Base-by-base conservation (phyloP, 2,113 vertebrate species). In the Pogonocichla stellata region DNA sequence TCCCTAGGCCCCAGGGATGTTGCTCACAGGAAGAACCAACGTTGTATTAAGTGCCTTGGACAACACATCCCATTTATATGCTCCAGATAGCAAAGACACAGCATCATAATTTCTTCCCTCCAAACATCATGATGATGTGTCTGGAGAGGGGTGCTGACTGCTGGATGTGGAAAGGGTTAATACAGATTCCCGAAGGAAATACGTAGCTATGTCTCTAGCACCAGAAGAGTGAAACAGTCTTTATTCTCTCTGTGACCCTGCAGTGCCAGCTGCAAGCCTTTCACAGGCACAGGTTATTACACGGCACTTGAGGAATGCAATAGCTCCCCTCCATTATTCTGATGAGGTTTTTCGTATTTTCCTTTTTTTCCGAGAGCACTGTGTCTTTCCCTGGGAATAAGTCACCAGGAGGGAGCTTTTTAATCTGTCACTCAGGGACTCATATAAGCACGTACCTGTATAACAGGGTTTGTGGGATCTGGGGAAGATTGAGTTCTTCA, bases 401-500 rank as follows among this genome's bases (percentile, higher is more conserved):
- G 95, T 91, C 91, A 95, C 51, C 66, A 86, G 87, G 24, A 90
- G 26, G 71, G 66, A 95, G 90, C 50, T 86, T 95, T 96, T 96
- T 93, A 97, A 95, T 94, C 91, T 91, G 91, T 96, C 91, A 96
- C 92, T 96, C 93, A 82, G 78, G 66, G 87, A 86, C 91, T 88
- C 81, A 82, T 72, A 97, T 77, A 94, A 91, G 78, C 84, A 82
- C 90, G 81, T 92, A 94, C 74, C 92, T 97, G 93, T 96, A 96
- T 95, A 95, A 96, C 92, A 95, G 94, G 90, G 90, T 96, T 97
- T 96, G 87, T 92, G 93, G 91, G 58, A 94, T 94, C 54, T 88
- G 34, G 62, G 56, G 62, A 93, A 96, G 94, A 95, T 88, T 96
- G 96, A 96, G 94, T 96, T 96, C 92, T 96, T 95, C 87, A 95